Evolutionary conservation across 1,140 invertebrate genomes (phyloP), one percentile per base, ranked within the genome.

Genomic region (Amyelois transitella): DNA sequence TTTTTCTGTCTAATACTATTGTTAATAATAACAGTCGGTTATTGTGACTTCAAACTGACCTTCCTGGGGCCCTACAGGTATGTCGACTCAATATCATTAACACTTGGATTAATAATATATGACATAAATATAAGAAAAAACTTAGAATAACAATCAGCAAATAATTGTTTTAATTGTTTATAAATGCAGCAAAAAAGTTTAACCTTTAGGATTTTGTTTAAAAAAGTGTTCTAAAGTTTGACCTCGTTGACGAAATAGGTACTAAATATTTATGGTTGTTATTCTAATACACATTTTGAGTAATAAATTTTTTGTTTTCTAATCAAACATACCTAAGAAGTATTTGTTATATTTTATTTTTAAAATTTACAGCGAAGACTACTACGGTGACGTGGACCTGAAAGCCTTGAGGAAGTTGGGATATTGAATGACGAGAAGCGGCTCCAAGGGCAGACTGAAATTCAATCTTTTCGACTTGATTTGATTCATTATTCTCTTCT

Each of bases 361-460:
- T 51, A 66, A 58, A 47, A 72, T 86, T 89, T 90, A 81, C 90
- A 95, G 94, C 82, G 94, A 95, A 89, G 94, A 95, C 89, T 95
- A 95, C 89, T 95, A 95, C 76, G 94, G 94, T 75, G 93, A 94
- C 77, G 93, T 95, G 67, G 94, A 95, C 86, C 87, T 95, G 61
- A 95, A 95, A 85, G 92, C 93, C 51, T 88, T 95, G 60, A 93
- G 93, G 89, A 95, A 94, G 85, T 86, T 94, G 81, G 94, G 94
- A 83, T 94, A 91, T 88, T 92, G 91, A 86, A 88, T 85, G 78
- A 74, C 75, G 65, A 83, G 78, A 73, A 79, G 81, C 81, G 71
- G 60, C 77, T 83, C 81, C 53, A 84, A 83, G 63, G 73, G 79
- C 76, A 87, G 82, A 76, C 77, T 86, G 60, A 86, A 79, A 68